A percentile compares a stretch with the other conserved stretches of the same genome.
Conservation (phyloP, 1,140 invertebrate genomes). For the Lysiphlebus fabarum region DNA sequence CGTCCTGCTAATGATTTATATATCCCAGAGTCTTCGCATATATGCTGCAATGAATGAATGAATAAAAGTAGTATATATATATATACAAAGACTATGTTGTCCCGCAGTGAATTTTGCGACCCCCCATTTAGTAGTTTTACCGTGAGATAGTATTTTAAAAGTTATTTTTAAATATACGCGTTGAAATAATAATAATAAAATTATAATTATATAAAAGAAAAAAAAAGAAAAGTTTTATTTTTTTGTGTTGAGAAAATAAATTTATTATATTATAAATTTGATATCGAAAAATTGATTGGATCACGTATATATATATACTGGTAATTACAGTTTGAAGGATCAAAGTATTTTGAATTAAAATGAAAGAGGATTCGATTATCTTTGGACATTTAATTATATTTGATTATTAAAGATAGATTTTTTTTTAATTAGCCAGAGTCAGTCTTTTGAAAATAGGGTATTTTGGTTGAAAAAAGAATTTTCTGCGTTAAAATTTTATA, state of each 20-base stretch:
- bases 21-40: slow-evolving; percentile 31
- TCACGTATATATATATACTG: no score
- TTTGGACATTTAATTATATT: no score
- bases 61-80: slow-evolving; percentile 23
- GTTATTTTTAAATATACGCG: no score
- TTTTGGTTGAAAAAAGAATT: no score
- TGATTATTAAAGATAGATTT: no score
- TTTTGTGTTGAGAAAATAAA: slow-evolving; percentile 7
- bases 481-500: no score
- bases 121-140: slow-evolving; percentile 13
- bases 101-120: slow-evolving; percentile 14
- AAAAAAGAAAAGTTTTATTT: slow-evolving; percentile 7
- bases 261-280: background rate
- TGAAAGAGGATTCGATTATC: no score
- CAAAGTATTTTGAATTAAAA: no score
- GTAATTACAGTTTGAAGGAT: no score
- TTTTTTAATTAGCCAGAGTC: no score
- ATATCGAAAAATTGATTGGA: no score
- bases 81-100: slow-evolving; percentile 1
- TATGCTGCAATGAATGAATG: background rate
- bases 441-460: no score
- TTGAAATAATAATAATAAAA: background rate
- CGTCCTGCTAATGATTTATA: slow-evolving; percentile 53
- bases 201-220: slow-evolving; percentile 1
- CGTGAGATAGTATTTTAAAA: slow-evolving; percentile 8